Conservation (phyloP, 2,113 vertebrate genomes). For the pig (Sus scrofa) region T2T-Sscrofa CM000812.6:52257001-52257500, state of each 20-base stretch:
- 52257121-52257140: not conserved
- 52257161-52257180: not conserved
- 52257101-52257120: accelerated
- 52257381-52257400: not conserved
- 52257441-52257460: not conserved
- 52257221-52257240: not conserved
- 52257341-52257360: not conserved
- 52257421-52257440: not conserved
- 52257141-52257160: not conserved
- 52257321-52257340: not conserved
- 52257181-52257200: not conserved
- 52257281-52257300: not conserved
- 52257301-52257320: not conserved
- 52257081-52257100: too few relatives aligned
- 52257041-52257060: not conserved
- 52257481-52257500: too few relatives aligned
- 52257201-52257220: not conserved
- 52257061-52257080: not conserved
- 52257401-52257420: not conserved
- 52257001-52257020: not conserved
- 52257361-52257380: not conserved
- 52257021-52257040: not conserved
- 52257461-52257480: too few relatives aligned
- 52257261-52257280: not conserved
- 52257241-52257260: not conserved